Conservation (phyloP, 2,797 vertebrate genomes). For the Pampus argenteus region DNA sequence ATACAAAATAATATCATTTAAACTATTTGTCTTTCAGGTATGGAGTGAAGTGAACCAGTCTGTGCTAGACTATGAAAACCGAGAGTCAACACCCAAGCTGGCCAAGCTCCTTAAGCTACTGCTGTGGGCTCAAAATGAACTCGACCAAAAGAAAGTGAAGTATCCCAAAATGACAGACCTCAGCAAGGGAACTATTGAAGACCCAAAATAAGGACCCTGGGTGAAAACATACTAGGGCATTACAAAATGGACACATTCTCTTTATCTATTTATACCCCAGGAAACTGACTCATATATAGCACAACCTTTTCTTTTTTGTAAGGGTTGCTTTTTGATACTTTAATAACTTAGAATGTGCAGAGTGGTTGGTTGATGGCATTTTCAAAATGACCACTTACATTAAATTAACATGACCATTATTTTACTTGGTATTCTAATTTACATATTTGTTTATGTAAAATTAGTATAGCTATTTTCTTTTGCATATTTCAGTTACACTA, state of each 20-base stretch:
- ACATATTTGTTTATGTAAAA: conserved; percentile 75
- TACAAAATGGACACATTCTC: conserved; percentile 78
- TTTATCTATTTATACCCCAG: conserved; percentile 86
- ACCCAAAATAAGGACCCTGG: conserved; percentile 90
- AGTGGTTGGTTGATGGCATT: conserved; percentile 77
- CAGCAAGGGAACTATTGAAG: conserved; percentile 98
- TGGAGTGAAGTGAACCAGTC: conserved; percentile 99
- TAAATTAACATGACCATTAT: conserved; percentile 63
- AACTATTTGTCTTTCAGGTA: conserved; percentile 83
- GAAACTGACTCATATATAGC: conserved; percentile 77
- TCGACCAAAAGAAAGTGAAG: conserved; percentile 99
- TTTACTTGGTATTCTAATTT: conserved; percentile 71
- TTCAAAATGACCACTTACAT: conserved; percentile 71
- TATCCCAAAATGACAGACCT: conserved; percentile 99
- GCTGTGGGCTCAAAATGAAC: conserved; percentile 99
- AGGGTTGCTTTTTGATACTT: conserved; percentile 85
- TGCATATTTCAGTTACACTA: conserved; percentile 73
- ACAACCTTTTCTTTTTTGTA: conserved; percentile 80
- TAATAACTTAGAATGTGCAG: conserved; percentile 78
- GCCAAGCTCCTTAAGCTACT: conserved; percentile 98
- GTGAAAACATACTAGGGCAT: conserved; percentile 61
- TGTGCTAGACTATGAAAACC: conserved; percentile 97
- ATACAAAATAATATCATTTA: conserved; percentile 11
- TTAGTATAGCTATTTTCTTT: conserved; percentile 47
- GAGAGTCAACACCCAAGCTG: conserved; percentile 97